Conservation (phyloP, 2,888 invertebrate genomes). For the Barypeithes pellucidus region DNA sequence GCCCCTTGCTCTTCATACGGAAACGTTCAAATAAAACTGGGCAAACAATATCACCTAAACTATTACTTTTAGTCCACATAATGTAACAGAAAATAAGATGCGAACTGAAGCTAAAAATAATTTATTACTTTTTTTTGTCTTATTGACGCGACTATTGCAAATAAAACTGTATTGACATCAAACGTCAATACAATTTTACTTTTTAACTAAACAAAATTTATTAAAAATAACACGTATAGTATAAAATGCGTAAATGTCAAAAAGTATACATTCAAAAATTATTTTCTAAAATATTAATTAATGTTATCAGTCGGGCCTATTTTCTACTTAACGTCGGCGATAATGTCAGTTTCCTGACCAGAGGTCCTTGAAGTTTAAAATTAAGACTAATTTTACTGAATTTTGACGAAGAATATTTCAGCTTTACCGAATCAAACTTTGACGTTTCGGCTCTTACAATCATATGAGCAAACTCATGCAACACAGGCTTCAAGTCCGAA, state of each 20-base stretch:
- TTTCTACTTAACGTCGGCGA: slow-evolving; percentile 22
- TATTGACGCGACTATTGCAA: slow-evolving; percentile 7
- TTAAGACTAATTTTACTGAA: slow-evolving; percentile 79
- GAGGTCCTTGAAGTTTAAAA: slow-evolving; percentile 75
- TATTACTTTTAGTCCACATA: no score
- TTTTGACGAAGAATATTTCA: slow-evolving; percentile 77
- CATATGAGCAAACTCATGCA: slow-evolving; percentile 80
- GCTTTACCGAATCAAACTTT: slow-evolving; percentile 81
- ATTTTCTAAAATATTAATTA: slow-evolving; percentile 9
- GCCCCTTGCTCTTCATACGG: no score
- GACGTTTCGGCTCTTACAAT: slow-evolving; percentile 80
- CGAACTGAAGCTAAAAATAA: neutral
- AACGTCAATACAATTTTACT: slow-evolving; percentile 26
- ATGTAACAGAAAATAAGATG: neutral
- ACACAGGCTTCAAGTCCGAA: slow-evolving; percentile 79
- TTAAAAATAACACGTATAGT: slow-evolving; percentile 21
- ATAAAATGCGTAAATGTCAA: slow-evolving; percentile 35
- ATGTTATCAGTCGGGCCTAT: slow-evolving; percentile 25
- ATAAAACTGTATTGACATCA: slow-evolving; percentile 21
- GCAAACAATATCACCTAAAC: no score
- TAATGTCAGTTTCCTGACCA: slow-evolving; percentile 61
- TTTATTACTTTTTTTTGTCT: slow-evolving; percentile 2
- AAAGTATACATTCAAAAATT: slow-evolving; percentile 15
- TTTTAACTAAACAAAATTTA: slow-evolving; percentile 1
- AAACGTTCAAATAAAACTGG: no score